Evolutionary conservation across 1,140 invertebrate genomes (phyloP), one percentile per base, ranked within the genome.

Genomic region (Zophobas atratus): DNA sequence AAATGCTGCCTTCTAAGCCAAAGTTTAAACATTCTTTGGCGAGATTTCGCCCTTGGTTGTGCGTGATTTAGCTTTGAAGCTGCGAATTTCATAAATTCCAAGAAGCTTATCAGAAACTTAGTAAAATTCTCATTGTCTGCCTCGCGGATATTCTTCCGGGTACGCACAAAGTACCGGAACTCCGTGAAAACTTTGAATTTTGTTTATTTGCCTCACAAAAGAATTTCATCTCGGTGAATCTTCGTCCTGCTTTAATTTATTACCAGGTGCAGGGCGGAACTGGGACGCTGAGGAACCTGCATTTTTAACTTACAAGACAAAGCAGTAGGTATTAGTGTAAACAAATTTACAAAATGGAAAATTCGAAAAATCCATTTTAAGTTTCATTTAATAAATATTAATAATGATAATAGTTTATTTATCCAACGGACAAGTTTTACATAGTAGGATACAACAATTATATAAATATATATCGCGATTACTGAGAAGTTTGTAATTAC

Each of bases 11-110:
- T 35, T 33, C 32, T 72, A 75, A 75, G 72, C 72, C 72, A 75
- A 75, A 75, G 72, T 75, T 75, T 75, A 56, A 75, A 57, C 72
- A 75, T 75, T 75, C 72, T 60, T 75, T 55, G 43, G 56, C 43
- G 72, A 57, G 51, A 75, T 57, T 75, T 67, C 39, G 60, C 60
- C 39, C 60, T 67, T 75, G 56, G 72, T 75, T 75, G 72, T 75
- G 51, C 72, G 72, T 75, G 72, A 75, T 57, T 75, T 75, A 75
- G 72, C 72, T 75, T 75, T 75, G 72, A 75, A 75, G 72, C 55
- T 75, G 55, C 36, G 72, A 75, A 75, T 75, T 75, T 75, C 72
- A 75, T 75, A 75, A 75, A 75, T 75, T 75, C 72, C 72, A 75
- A 57, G 71, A 56, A 73, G 71, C 72, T 75, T 75, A 75, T 75